Conservation (phyloP, 2,888 invertebrate genomes). For the Physocephala rufipes region DNA sequence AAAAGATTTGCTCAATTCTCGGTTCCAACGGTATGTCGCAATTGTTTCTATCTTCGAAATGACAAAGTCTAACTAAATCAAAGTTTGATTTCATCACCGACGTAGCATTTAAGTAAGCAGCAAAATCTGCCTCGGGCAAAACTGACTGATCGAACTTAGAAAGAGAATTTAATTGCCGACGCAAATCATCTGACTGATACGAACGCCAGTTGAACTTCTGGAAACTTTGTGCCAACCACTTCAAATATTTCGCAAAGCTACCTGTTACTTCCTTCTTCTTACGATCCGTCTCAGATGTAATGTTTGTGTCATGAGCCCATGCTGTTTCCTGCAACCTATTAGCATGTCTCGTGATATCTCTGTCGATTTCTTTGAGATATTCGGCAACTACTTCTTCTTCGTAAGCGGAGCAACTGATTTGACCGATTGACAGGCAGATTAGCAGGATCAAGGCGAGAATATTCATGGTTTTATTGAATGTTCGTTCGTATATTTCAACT, state of each 20-base stretch:
- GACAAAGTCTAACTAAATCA: constrained; percentile 81
- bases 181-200: constrained; percentile 74
- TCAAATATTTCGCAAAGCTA: constrained; percentile 61
- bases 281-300: constrained; percentile 77
- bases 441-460: background rate
- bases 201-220: constrained; percentile 76
- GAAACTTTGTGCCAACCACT: constrained; percentile 59
- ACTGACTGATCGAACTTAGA: constrained; percentile 78
- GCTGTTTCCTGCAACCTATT: constrained; percentile 72
- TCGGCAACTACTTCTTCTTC: constrained; percentile 70
- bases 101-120: constrained; percentile 71
- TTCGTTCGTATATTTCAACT: background rate
- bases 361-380: constrained; percentile 72
- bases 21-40: constrained; percentile 80
- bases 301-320: constrained; percentile 81
- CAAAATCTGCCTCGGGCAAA: constrained; percentile 74
- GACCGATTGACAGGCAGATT: background rate
- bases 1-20: constrained; percentile 75
- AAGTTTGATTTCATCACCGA: constrained; percentile 81
- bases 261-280: constrained; percentile 61
- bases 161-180: constrained; percentile 79
- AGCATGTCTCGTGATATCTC: constrained; percentile 69
- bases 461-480: background rate
- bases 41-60: constrained; percentile 71
- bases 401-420: constrained; percentile 49